Evolutionary conservation across 2,797 vertebrate species (phyloP).

Genomic region (Alcedo quadribrachys): DNA sequence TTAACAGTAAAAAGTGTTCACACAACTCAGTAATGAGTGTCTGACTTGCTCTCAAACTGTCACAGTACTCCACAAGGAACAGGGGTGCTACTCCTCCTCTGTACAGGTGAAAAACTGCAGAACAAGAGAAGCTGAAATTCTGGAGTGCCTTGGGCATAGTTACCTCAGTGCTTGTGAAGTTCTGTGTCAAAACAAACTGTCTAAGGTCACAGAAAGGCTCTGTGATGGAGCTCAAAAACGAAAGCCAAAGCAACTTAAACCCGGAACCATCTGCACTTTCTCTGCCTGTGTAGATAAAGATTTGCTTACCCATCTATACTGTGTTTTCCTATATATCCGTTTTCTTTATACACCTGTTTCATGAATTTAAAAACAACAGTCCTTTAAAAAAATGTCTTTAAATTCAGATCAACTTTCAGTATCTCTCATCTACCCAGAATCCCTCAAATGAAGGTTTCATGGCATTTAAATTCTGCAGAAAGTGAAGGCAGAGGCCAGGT

Average conservation of each 20-base stretch:
- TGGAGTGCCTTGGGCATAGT: background rate
- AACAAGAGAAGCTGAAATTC: background rate
- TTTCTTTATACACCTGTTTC: background rate
- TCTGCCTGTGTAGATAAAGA: background rate
- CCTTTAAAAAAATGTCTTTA: background rate
- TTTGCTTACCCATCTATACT: background rate
- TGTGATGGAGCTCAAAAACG: background rate
- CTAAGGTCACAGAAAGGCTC: background rate
- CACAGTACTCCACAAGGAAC: background rate
- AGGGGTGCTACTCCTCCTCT: background rate
- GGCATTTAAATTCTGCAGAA: background rate
- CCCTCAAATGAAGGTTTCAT: background rate
- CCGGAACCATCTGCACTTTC: background rate
- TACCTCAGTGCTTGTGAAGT: background rate
- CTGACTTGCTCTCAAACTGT: background rate
- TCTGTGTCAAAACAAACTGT: accelerated
- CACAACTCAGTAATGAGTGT: background rate
- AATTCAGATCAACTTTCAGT: background rate
- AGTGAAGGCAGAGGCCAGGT: background rate
- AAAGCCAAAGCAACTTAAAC: background rate
- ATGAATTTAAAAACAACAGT: background rate
- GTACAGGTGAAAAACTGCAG: background rate
- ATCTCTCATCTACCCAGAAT: background rate
- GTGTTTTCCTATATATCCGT: background rate
- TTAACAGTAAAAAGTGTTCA: background rate